Conservation (phyloP, 2,797 vertebrate genomes). For the Alcedo atthis region DNA sequence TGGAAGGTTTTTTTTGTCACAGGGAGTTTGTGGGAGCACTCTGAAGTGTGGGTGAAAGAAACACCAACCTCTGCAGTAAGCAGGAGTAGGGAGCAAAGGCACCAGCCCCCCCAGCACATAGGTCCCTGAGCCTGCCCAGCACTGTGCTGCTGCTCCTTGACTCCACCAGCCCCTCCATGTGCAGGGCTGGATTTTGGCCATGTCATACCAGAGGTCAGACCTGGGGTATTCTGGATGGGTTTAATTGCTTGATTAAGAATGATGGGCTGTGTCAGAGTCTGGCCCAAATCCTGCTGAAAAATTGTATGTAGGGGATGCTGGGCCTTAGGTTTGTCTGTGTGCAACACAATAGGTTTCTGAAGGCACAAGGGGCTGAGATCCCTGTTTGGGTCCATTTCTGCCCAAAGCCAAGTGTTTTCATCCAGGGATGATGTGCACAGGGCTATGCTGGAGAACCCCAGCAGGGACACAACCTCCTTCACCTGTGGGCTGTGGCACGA, state of each 20-base stretch:
- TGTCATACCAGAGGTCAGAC: background rate
- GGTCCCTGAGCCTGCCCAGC: background rate
- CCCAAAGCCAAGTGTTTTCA: background rate
- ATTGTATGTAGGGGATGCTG: fast-evolving
- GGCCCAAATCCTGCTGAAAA: background rate
- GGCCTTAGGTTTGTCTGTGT: background rate
- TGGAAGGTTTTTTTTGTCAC: background rate
- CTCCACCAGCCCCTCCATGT: fast-evolving
- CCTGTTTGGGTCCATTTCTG: background rate
- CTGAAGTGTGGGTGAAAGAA: background rate
- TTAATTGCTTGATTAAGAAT: background rate
- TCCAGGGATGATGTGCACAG: background rate
- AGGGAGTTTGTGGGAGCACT: background rate
- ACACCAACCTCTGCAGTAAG: background rate
- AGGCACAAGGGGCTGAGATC: fast-evolving
- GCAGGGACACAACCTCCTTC: background rate
- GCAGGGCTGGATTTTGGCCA: background rate
- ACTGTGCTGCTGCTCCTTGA: fast-evolving
- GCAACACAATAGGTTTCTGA: background rate
- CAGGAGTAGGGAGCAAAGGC: no score
- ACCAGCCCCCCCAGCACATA: background rate
- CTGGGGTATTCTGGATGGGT: background rate
- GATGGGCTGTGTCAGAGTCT: background rate
- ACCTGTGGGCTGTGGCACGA: fast-evolving
- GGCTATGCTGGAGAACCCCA: background rate